Evolutionary conservation across 2,888 invertebrate species (phyloP), one percentile per base, ranked within the genome.

Genomic region (Conistra vaccinii): DNA sequence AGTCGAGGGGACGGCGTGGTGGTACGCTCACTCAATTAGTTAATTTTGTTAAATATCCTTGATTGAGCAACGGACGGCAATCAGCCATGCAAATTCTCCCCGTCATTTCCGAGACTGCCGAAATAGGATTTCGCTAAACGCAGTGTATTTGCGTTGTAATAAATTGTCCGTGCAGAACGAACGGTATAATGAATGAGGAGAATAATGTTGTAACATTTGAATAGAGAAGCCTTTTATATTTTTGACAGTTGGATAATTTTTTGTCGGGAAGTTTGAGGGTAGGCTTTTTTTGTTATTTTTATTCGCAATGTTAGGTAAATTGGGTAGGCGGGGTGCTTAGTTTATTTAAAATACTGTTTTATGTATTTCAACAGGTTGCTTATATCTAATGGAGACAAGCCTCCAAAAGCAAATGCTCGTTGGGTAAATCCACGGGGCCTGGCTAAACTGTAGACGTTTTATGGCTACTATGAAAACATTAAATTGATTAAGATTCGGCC

Each of bases 31-130:
- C 95, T 95, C 96, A 95, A 96, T 96, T 96, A 96, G 95, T 94
- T 96, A 95, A 96, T 96, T 96, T 94, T 92, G 96, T 96, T 96
- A 96, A 96, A 95, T 95, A 95, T 94, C 95, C 96, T 95, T 96
- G 96, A 96, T 96, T 96, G 96, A 95, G 94, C 95, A 95, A 90
- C 95, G 95, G 95, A 92, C 95, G 93, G 96, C 96, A 96, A 96
- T 96, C 96, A 96, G 93, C 94, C 95, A 96, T 96, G 96, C 95
- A 96, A 96, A 96, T 96, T 94, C 91, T 88, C 89, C 84, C 88
- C 91, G 89, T 93, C 92, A 92, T 94, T 93, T 91, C 91, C 90
- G 91, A 90, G 91, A 89, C 91, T 91, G 86, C 86, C 91, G 86
- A 91, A 91, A 91, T 91, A 89, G 90, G 87, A 91, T 92, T 92